A percentile compares a stretch with the other conserved stretches of the same genome.
Conservation (phyloP, 2,888 invertebrate species). For the Zaprionus bogoriensis region DNA sequence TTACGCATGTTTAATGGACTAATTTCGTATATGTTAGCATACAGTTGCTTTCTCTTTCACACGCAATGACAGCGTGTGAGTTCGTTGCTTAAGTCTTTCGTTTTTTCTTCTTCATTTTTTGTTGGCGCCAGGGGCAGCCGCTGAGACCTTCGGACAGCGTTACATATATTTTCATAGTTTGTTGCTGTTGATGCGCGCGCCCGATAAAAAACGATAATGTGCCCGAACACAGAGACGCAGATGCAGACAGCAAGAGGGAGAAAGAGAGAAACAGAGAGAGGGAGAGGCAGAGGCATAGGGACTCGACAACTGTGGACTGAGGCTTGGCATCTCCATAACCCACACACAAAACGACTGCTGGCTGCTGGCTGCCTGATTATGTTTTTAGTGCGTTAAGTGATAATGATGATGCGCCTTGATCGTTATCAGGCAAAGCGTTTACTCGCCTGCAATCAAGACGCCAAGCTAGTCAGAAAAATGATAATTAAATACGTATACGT, state of each 20-base stretch:
- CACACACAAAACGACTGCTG: constrained; percentile 35
- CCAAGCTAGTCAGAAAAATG: constrained; percentile 54
- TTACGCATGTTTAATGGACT: constrained; percentile 78
- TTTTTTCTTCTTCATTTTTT: constrained; percentile 43
- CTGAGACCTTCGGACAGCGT: constrained; percentile 49
- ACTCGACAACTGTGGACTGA: no score
- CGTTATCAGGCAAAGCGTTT: constrained; percentile 61
- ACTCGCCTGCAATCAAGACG: constrained; percentile 64
- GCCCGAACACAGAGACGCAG: constrained; percentile 34
- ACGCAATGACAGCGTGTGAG: constrained; percentile 56
- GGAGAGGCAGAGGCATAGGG: not conserved
- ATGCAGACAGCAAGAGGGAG: not conserved
- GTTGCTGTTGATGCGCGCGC: constrained; percentile 69
- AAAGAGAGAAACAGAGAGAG: not conserved
- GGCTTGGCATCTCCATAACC: constrained; percentile 43
- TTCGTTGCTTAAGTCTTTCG: constrained; percentile 73
- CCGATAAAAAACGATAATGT: constrained; percentile 69
- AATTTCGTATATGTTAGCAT: constrained; percentile 54
- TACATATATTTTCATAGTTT: constrained; percentile 77
- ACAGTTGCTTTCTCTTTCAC: constrained; percentile 49
- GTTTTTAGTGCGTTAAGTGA: constrained; percentile 78
- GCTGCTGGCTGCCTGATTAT: constrained; percentile 67
- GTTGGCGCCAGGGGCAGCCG: constrained; percentile 70
- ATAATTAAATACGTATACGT: constrained; percentile 49
- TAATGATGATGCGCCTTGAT: constrained; percentile 76